phyloP scores from a whole-genome alignment of 2,113 vertebrate species.

The Tragulus kanchil region DNA sequence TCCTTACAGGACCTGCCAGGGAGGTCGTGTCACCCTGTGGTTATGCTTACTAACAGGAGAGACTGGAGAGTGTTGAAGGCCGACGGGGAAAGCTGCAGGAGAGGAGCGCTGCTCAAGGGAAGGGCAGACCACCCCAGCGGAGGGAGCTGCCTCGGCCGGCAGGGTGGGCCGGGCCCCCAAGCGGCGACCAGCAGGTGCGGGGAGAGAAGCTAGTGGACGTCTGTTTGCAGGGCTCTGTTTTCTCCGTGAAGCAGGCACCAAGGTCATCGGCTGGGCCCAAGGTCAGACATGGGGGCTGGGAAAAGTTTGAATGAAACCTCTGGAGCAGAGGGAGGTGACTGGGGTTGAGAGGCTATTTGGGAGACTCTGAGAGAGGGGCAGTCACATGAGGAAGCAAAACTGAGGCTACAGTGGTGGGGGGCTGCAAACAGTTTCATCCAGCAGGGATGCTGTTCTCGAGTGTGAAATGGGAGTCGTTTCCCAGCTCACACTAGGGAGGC shows the following conservation, averaged over 20 bases:
- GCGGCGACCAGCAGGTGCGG: not conserved
- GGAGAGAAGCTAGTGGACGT: not conserved
- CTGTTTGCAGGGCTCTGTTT: not conserved
- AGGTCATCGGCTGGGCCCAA: not conserved
- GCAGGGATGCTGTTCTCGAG: not conserved
- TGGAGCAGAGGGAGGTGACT: not conserved
- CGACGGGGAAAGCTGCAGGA: not conserved
- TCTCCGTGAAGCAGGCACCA: not conserved
- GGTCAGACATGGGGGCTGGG: too few relatives aligned
- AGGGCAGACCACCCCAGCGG: not conserved
- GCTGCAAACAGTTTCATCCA: not conserved
- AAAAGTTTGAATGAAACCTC: not conserved
- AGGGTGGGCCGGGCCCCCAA: not conserved
- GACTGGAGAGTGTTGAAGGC: not conserved
- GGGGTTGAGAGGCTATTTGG: not conserved
- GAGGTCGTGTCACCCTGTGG: not conserved
- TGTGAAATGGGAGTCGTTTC: not conserved
- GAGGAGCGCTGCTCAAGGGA: not conserved
- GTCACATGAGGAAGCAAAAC: not conserved
- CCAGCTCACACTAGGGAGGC: not conserved
- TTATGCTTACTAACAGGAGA: accelerated
- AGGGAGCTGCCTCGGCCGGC: not conserved
- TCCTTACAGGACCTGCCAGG: not conserved
- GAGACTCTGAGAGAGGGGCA: not conserved
- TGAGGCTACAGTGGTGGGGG: not conserved